These are phyloP conservation scores for Sciurus carolinensis DNA, from an alignment of 2,797 vertebrate genomes.

Conservation along the genomic window DNA sequence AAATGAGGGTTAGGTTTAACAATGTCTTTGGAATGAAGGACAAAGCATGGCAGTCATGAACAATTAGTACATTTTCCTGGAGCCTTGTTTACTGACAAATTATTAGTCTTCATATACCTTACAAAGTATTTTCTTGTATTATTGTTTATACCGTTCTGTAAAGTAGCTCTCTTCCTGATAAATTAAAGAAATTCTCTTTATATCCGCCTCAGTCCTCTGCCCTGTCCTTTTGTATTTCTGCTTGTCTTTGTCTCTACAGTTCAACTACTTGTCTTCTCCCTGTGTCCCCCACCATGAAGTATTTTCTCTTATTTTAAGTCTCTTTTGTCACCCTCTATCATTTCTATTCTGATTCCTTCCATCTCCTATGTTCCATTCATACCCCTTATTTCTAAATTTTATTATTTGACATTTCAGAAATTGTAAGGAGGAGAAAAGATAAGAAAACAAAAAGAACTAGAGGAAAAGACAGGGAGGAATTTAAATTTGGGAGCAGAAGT, in stretches of 20 bases:
- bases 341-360: background rate
- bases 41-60: rapidly evolving
- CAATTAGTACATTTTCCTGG: background rate
- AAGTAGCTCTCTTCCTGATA: conserved; percentile 11
- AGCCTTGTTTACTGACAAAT: background rate
- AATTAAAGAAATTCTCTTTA: background rate
- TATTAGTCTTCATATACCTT: background rate
- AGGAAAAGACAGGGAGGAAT: background rate
- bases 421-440: background rate
- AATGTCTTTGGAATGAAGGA: background rate
- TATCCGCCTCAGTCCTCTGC: background rate
- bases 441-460: background rate
- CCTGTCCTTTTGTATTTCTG: background rate
- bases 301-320: background rate
- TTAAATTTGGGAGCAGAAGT: background rate
- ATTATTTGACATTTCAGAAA: background rate
- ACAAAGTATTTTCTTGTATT: background rate
- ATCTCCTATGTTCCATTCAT: background rate
- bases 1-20: background rate
- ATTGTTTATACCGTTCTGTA: background rate
- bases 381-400: background rate
- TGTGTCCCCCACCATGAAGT: background rate
- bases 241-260: background rate
- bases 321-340: background rate
- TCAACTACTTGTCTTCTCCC: background rate